A percentile compares a stretch with the other conserved stretches of the same genome.
phyloP scores from a whole-genome alignment of 2,113 vertebrate species.

The Chionodraco myersi region DNA sequence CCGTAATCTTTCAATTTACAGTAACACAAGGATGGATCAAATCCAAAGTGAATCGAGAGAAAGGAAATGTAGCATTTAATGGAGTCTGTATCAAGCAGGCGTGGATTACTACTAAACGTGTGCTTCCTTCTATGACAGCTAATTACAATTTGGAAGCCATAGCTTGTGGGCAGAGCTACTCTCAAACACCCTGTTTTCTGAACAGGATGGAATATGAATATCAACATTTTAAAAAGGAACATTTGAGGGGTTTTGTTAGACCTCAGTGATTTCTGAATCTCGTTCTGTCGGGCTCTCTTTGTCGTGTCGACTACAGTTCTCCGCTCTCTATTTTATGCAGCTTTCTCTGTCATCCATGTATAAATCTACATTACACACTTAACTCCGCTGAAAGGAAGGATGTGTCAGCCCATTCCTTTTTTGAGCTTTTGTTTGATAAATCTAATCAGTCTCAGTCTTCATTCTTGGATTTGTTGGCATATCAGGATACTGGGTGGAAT shows the following conservation, averaged over 20 bases:
- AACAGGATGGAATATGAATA: conserved; percentile 33
- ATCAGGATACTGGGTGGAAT: background rate
- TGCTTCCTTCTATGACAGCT: conserved; percentile 41
- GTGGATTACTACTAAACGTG: conserved; percentile 47
- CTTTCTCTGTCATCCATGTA: conserved; percentile 23
- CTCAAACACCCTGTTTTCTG: conserved; percentile 27
- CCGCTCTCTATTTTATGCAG: conserved; percentile 15
- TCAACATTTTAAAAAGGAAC: conserved; percentile 26
- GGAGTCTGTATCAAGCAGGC: conserved; percentile 50
- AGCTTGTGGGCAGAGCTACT: conserved; percentile 39
- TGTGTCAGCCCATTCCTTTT: conserved; percentile 23
- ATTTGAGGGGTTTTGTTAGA: conserved; percentile 29
- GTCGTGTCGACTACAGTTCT: conserved; percentile 21
- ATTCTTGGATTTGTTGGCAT: background rate
- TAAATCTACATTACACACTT: conserved; percentile 40
- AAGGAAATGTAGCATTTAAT: conserved; percentile 52
- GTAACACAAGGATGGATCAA: conserved; percentile 27
- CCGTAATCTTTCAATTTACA: conserved; percentile 47
- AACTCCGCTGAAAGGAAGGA: conserved; percentile 16
- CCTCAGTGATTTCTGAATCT: conserved; percentile 31
- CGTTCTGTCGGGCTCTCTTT: conserved; percentile 22
- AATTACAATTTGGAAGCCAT: conserved; percentile 39
- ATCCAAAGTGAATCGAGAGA: conserved; percentile 45
- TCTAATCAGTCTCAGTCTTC: conserved; percentile 30
- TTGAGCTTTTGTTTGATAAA: conserved; percentile 18